Conservation (phyloP, 2,888 invertebrate genomes). For the Eristalis pertinax region DNA sequence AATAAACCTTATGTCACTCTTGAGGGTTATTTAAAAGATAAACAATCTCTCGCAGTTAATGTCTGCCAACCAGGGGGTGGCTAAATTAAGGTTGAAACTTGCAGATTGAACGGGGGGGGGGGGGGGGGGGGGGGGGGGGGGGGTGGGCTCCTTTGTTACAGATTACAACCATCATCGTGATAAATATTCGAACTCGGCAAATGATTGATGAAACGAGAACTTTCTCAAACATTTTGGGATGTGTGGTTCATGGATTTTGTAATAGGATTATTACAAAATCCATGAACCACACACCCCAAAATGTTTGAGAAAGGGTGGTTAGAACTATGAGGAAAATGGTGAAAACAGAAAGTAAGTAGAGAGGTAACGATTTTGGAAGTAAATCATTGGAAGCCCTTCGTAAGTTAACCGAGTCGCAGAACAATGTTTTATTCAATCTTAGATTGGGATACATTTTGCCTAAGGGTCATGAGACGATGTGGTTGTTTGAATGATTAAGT, state of each 20-base stretch:
- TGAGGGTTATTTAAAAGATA: slow-evolving; percentile 1
- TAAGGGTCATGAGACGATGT: neutral
- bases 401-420: neutral
- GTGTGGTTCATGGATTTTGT: no score
- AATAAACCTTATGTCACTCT: slow-evolving; percentile 1
- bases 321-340: no score
- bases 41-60: slow-evolving; percentile 11
- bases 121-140: no score
- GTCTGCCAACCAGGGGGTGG: neutral
- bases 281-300: no score
- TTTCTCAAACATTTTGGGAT: neutral
- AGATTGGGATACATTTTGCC: neutral
- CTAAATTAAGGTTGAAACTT: slow-evolving; percentile 6
- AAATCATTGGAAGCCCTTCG: neutral
- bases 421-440: neutral
- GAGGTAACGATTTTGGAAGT: neutral
- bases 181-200: neutral
- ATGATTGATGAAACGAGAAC: neutral
- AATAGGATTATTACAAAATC: no score
- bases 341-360: no score
- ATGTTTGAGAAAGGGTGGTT: no score
- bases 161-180: neutral
- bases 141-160: neutral
- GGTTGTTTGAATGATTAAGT: neutral
- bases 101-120: neutral